These are phyloP conservation scores for Struthidea cinerea DNA, from an alignment of 2,113 vertebrate species.

Conservation along the genomic window DNA sequence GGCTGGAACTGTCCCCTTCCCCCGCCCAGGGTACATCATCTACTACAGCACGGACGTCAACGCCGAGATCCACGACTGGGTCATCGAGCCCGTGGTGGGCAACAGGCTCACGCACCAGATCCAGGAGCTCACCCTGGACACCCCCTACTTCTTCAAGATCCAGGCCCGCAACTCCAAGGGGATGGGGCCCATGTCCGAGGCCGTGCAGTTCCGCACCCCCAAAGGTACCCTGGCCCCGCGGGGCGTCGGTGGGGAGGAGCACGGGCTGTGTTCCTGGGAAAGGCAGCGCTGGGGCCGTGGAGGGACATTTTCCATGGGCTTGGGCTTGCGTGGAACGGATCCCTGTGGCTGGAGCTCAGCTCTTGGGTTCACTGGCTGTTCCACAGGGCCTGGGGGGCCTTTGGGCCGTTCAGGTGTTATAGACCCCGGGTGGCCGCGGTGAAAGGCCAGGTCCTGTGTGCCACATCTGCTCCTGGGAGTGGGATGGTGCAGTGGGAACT, in stretches of 20 bases:
- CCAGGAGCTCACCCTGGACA: constrained; percentile 95
- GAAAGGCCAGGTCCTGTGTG: background rate
- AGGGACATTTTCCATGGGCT: background rate
- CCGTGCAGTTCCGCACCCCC: constrained; percentile 93
- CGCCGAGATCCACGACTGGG: constrained; percentile 96
- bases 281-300: background rate
- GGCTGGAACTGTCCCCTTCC: background rate
- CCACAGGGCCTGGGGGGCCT: background rate
- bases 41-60: constrained; percentile 98
- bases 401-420: background rate
- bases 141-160: constrained; percentile 97
- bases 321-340: background rate
- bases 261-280: background rate
- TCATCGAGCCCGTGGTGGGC: constrained; percentile 94
- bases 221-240: constrained; percentile 77
- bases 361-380: background rate
- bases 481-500: background rate
- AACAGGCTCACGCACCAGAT: constrained; percentile 97
- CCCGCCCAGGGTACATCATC: constrained; percentile 91
- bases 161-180: constrained; percentile 98
- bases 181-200: constrained; percentile 98
- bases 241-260: background rate
- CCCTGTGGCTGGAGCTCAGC: background rate
- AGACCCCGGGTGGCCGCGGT: background rate
- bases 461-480: background rate